Evolutionary conservation across 2,797 vertebrate species (phyloP).

Genomic region (Menidia menidia): DNA sequence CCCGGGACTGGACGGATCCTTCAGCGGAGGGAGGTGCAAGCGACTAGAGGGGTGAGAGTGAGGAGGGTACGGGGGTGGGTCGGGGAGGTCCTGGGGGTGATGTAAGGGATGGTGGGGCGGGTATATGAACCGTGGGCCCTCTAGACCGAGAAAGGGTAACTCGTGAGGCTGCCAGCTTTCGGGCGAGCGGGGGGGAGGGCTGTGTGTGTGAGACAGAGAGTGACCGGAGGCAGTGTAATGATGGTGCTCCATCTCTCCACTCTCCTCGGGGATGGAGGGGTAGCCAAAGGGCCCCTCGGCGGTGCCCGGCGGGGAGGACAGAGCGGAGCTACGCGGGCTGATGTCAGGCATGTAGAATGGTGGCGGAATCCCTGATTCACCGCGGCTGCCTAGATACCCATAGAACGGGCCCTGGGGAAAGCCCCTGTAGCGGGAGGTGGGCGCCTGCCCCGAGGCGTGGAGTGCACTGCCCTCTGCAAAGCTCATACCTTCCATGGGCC

Average conservation of each 20-base stretch:
- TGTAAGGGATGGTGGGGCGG: slow-evolving; percentile 92
- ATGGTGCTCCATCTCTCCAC: slow-evolving; percentile 88
- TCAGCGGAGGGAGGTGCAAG: slow-evolving; percentile 85
- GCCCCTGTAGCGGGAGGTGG: slow-evolving; percentile 89
- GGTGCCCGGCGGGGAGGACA: slow-evolving; percentile 93
- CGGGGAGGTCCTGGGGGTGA: slow-evolving; percentile 88
- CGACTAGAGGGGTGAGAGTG: slow-evolving; percentile 83
- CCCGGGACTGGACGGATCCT: slow-evolving; percentile 92
- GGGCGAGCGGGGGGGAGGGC: slow-evolving; percentile 92
- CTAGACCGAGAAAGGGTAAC: slow-evolving; percentile 93
- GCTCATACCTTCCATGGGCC: slow-evolving; percentile 91
- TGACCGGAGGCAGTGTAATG: slow-evolving; percentile 91
- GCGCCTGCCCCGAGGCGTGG: slow-evolving; percentile 94
- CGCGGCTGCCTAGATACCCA: slow-evolving; percentile 94
- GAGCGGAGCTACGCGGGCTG: slow-evolving; percentile 96
- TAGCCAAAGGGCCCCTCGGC: slow-evolving; percentile 94
- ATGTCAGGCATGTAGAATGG: slow-evolving; percentile 99
- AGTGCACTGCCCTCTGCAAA: slow-evolving; percentile 89
- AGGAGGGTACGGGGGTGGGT: slow-evolving; percentile 89
- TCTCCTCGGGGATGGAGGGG: slow-evolving; percentile 95
- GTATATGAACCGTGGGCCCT: slow-evolving; percentile 92
- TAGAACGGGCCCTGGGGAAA: slow-evolving; percentile 96
- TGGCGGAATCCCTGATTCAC: slow-evolving; percentile 88
- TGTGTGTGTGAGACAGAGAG: slow-evolving; percentile 94
- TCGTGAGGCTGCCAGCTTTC: slow-evolving; percentile 95